Evolutionary conservation across 1,140 invertebrate species (phyloP).

Genomic region (Pogonus chalceus): DNA sequence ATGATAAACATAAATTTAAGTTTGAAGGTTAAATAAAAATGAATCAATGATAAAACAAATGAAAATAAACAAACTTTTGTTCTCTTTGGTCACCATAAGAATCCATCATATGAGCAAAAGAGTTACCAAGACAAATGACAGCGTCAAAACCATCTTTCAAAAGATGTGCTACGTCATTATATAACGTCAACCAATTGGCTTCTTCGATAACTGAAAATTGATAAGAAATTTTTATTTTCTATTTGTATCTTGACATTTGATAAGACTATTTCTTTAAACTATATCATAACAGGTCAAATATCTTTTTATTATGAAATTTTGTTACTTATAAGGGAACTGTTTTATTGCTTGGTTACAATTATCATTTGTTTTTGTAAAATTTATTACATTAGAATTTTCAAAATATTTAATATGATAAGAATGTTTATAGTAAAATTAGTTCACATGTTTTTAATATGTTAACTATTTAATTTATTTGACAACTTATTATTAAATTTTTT

Average conservation of each 20-base stretch:
- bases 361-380: too few species aligned
- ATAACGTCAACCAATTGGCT: slow-evolving; percentile 66
- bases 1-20: too few species aligned
- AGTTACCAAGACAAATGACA: slow-evolving; percentile 80
- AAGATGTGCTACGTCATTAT: slow-evolving; percentile 54
- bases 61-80: slow-evolving; percentile 53
- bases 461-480: too few species aligned
- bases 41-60: neutral
- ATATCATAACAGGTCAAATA: neutral
- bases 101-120: slow-evolving; percentile 78
- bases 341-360: too few species aligned
- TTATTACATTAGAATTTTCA: too few species aligned
- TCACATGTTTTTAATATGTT: too few species aligned
- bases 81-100: slow-evolving; percentile 64
- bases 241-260: too few species aligned
- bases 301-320: slow-evolving; percentile 2
- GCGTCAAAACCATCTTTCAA: slow-evolving; percentile 60
- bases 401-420: too few species aligned
- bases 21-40: neutral
- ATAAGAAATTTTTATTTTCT: slow-evolving; percentile 3
- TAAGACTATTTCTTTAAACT: neutral
- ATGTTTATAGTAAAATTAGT: too few species aligned
- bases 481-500: too few species aligned
- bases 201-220: slow-evolving; percentile 61
- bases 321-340: too few species aligned